Base-by-base conservation (phyloP, 2,888 invertebrate genomes). In the Ectemnius lituratus region DNA sequence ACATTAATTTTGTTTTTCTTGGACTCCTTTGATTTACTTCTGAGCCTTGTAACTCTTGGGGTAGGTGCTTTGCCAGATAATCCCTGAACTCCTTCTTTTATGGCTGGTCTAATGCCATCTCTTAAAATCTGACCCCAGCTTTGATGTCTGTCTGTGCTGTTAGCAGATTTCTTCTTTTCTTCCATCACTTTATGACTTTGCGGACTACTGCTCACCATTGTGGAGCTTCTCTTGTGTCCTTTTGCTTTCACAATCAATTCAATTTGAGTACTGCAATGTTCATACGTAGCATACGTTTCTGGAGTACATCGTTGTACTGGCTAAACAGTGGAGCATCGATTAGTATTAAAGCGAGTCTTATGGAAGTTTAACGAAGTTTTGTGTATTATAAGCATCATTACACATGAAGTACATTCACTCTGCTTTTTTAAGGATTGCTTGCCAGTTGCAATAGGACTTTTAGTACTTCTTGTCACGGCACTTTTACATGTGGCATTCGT, bases 241-340 rank as follows among this genome's bases (percentile, higher is more conserved):
- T 83, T 81, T n/a, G 73, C 70, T 65, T 83, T 86, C 0, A 88
- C 78, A 3, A 81, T 85, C 28, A 88, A 75, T 81, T 86, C 85
- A 28, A 88, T 70, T 5, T 84, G 63, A 2, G 84, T 80, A 14
- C 82, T 79, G 16, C 76, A 74, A 71, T 86, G 78, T 14, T 80
- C 80, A 37, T 75, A 72, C 11, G 76, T 52, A 18, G 80, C 60
- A 57, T 82, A 47, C 16, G 74, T 80, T 13, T 79, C 78, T 2
- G 79, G 57, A 47, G 81, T 52, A 14, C 57, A 49, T 23, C 23
- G 49, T 14, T 67, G 49, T 11, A 73, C 23, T 8, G 58, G 56
- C 83, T 85, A 37, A 14, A 76, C 71, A 71, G 37, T 37, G 37
- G 37, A 2, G 37, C 8, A 11, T 37, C 57, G 5, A 62, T 67